A percentile compares a stretch with the other conserved stretches of the same genome.
Conservation (phyloP, 2,888 invertebrate species). For the Pycnomerus fuliginosus region DNA sequence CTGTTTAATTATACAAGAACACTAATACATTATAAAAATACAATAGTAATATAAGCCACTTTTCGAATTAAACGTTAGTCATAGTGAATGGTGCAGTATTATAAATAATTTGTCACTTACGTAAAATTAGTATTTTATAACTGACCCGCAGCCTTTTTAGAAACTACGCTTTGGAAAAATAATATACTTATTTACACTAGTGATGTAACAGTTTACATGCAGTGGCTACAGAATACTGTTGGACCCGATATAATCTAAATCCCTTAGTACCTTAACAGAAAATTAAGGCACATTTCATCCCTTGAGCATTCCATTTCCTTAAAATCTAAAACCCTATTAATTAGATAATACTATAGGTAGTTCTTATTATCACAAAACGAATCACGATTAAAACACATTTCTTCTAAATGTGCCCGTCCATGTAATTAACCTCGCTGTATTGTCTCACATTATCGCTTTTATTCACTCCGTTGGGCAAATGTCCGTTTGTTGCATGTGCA, state of each 20-base stretch:
- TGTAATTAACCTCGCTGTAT: constrained; percentile 44
- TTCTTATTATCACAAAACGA: constrained; percentile 25
- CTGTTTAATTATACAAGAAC: too few species aligned
- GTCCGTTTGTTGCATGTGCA: constrained; percentile 25
- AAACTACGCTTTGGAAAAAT: constrained; percentile 12
- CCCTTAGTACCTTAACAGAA: constrained; percentile 12
- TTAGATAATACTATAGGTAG: constrained; percentile 23
- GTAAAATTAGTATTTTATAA: constrained; percentile 12
- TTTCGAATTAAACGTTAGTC: constrained; percentile 2
- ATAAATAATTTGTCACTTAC: constrained; percentile 26
- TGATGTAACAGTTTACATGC: constrained; percentile 10
- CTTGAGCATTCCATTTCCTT: constrained; percentile 21
- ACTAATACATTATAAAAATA: too few species aligned
- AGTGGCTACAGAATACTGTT: constrained; percentile 34
- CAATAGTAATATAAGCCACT: neutral
- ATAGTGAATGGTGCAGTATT: constrained; percentile 5
- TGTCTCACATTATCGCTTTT: constrained; percentile 36
- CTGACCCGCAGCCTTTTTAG: constrained; percentile 29
- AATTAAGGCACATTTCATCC: constrained; percentile 29
- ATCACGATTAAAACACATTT: constrained; percentile 13
- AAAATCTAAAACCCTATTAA: constrained; percentile 4
- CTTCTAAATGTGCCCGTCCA: constrained; percentile 47
- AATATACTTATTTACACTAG: constrained; percentile 14
- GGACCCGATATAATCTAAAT: constrained; percentile 27
- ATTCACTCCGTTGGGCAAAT: constrained; percentile 30